Conservation (phyloP, 2,888 invertebrate genomes). For the Emesis furor region DNA sequence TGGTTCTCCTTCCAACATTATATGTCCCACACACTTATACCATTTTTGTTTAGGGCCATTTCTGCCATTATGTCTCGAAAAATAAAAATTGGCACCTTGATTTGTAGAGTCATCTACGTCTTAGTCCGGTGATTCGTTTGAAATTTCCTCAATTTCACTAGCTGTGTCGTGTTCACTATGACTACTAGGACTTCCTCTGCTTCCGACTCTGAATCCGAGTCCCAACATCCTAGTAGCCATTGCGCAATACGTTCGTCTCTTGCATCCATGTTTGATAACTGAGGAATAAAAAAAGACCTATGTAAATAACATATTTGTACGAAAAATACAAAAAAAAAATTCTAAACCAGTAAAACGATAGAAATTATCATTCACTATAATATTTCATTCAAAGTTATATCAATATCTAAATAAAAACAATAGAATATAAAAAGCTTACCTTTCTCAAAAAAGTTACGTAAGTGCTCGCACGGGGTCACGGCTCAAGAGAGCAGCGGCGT, state of each 20-base stretch:
- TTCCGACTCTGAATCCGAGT: constrained; percentile 14
- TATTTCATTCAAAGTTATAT: constrained; percentile 10
- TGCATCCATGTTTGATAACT: too few species aligned
- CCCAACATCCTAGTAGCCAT: constrained; percentile 31
- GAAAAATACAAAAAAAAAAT: too few species aligned
- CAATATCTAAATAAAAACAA: constrained; percentile 37
- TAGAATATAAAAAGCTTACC: constrained; percentile 50
- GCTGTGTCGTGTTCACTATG: constrained; percentile 30
- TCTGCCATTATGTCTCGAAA: too few species aligned
- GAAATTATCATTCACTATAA: too few species aligned
- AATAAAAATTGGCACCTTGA: constrained; percentile 7
- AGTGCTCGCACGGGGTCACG: constrained; percentile 37
- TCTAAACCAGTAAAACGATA: too few species aligned
- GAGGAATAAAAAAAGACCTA: too few species aligned
- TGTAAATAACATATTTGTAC: too few species aligned
- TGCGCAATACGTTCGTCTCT: constrained; percentile 31
- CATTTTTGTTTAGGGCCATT: too few species aligned
- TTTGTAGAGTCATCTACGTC: constrained; percentile 21
- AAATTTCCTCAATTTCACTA: constrained; percentile 23
- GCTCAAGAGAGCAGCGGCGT: too few species aligned
- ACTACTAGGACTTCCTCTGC: constrained; percentile 21
- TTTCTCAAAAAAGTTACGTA: constrained; percentile 54
- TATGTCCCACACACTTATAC: too few species aligned
- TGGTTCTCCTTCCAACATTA: too few species aligned
- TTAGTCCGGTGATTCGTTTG: constrained; percentile 19